A percentile compares a stretch with the other conserved stretches of the same genome.
Conservation (phyloP, 1,140 invertebrate genomes). For the Cataglyphis hispanica region DNA sequence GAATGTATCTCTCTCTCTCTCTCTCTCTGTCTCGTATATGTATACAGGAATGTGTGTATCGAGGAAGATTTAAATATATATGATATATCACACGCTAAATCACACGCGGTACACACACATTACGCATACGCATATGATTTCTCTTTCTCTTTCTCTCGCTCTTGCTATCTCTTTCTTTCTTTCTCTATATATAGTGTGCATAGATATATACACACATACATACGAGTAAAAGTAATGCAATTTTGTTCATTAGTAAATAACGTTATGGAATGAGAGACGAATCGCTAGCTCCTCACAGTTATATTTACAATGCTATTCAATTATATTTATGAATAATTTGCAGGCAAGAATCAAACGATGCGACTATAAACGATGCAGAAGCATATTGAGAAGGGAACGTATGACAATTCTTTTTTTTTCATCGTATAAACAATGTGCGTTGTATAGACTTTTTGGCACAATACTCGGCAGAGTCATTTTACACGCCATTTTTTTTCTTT, state of each 20-base stretch:
- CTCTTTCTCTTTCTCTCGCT: background rate
- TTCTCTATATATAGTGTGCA: conserved; percentile 47
- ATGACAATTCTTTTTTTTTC: background rate
- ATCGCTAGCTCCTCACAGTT: background rate
- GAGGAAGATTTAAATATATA: conserved; percentile 48
- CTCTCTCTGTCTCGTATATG: conserved; percentile 5
- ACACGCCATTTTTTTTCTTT: background rate
- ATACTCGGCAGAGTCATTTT: conserved; percentile 32
- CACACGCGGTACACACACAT: background rate
- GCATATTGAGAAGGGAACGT: background rate
- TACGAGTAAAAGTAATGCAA: conserved; percentile 44
- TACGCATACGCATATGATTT: conserved; percentile 19
- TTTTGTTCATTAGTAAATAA: conserved; percentile 37
- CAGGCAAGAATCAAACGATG: background rate
- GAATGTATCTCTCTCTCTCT: conserved; percentile 5
- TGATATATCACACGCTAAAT: conserved; percentile 23
- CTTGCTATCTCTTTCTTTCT: background rate
- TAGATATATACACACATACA: conserved; percentile 52
- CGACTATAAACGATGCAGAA: conserved; percentile 3
- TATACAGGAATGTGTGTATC: conserved; percentile 51
- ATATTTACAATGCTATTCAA: conserved; percentile 32
- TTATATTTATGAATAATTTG: background rate
- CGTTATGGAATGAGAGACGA: conserved; percentile 27
- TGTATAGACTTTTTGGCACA: conserved; percentile 66
- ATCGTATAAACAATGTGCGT: conserved; percentile 28